These are phyloP conservation scores for Struthidea cinerea DNA, from an alignment of 2,113 vertebrate genomes.

Conservation along the genomic window DNA sequence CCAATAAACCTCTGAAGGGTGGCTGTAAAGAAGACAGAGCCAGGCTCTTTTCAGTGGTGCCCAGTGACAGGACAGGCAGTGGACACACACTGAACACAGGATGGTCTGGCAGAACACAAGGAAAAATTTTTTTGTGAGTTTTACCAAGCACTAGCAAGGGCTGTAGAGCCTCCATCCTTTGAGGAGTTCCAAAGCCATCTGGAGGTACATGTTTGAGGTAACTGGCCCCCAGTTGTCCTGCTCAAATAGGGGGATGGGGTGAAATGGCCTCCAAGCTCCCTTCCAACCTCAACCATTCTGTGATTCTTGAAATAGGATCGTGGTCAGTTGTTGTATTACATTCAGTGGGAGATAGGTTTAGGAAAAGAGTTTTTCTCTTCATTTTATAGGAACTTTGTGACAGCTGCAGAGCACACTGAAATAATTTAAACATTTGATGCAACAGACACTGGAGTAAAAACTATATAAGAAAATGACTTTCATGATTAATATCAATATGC, in stretches of 20 bases:
- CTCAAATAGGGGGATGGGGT: rapidly evolving
- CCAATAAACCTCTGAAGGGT: background rate
- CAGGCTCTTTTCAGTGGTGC: background rate
- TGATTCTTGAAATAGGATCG: background rate
- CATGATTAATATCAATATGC: background rate
- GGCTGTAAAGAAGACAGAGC: background rate
- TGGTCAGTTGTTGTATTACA: background rate
- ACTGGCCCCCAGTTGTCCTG: background rate
- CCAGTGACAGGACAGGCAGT: background rate
- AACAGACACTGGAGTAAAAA: background rate
- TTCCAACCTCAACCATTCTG: background rate
- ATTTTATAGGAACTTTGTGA: background rate
- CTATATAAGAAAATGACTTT: background rate
- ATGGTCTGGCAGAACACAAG: background rate
- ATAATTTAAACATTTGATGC: background rate
- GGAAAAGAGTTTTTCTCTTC: background rate
- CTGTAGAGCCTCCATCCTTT: background rate
- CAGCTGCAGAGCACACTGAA: background rate
- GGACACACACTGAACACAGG: background rate
- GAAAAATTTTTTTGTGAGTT: background rate
- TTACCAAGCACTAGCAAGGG: background rate
- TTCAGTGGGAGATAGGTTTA: background rate
- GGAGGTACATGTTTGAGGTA: background rate
- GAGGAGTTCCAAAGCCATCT: background rate
- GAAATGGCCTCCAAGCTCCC: background rate